Conservation (phyloP, 64 coral and sea anemone genomes). For the Exaiptasia diaphana region DNA sequence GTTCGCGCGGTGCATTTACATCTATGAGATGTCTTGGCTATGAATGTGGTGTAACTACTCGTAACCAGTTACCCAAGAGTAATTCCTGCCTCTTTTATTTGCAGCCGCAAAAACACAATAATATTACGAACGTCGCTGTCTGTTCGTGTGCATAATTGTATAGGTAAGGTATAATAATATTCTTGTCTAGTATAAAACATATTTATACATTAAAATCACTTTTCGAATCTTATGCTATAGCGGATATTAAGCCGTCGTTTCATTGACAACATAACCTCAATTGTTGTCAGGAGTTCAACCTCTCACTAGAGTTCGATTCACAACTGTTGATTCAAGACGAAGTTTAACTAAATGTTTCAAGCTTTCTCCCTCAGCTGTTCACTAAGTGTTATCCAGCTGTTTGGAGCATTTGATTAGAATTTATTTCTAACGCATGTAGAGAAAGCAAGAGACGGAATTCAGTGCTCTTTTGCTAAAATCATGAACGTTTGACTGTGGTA, state of each 20-base stretch:
- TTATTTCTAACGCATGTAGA: not conserved
- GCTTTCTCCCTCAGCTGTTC: not conserved
- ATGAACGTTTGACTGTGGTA: not conserved
- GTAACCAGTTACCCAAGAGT: not conserved
- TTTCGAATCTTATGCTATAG: too few relatives aligned
- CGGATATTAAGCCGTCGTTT: too few relatives aligned
- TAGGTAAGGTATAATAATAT: slow-evolving; percentile 51
- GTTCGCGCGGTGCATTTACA: not conserved
- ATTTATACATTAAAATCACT: too few relatives aligned
- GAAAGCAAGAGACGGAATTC: not conserved
- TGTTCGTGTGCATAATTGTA: slow-evolving; percentile 98
- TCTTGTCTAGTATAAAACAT: too few relatives aligned
- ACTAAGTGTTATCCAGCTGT: not conserved
- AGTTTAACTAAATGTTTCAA: not conserved
- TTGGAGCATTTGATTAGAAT: not conserved
- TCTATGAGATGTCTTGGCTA: slow-evolving; percentile 22
- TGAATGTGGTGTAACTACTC: slow-evolving; percentile 10
- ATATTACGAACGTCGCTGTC: slow-evolving; percentile 86
- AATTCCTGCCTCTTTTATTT: slow-evolving; percentile 43
- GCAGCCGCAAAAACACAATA: slow-evolving; percentile 95
- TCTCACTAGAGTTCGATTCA: slow-evolving; percentile 11
- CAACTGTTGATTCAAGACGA: slow-evolving; percentile 1
- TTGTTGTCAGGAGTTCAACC: slow-evolving; percentile 3
- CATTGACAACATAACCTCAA: slow-evolving; percentile 4
- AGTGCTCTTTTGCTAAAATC: not conserved